These are phyloP conservation scores for Serranus cabrilla DNA, from an alignment of 2,797 vertebrate species.

Conservation along the genomic window DNA sequence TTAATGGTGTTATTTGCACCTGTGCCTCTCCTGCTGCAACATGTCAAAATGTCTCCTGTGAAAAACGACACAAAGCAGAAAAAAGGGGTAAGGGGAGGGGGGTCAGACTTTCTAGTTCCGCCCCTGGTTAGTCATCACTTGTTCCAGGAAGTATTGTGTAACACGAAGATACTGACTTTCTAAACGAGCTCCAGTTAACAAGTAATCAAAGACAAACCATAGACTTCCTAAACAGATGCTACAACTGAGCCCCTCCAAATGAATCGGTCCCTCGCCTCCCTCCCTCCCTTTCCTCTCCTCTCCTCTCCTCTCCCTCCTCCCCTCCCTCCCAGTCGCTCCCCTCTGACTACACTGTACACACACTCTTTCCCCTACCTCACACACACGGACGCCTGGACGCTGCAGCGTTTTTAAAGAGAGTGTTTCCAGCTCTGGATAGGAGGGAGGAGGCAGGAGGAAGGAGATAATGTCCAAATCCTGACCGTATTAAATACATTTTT, in stretches of 20 bases:
- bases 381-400: constrained; percentile 85
- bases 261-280: constrained; percentile 45
- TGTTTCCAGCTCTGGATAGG: constrained; percentile 77
- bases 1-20: background rate
- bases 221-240: constrained; percentile 64
- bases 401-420: constrained; percentile 84
- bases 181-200: constrained; percentile 16
- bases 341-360: constrained; percentile 72
- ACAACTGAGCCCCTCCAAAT: constrained; percentile 64
- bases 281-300: background rate
- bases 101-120: constrained; percentile 15
- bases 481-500: constrained; percentile 43
- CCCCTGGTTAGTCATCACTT: constrained; percentile 26
- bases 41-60: constrained; percentile 1
- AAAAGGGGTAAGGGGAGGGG: background rate
- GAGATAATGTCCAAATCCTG: constrained; percentile 83
- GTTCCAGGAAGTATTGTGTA: constrained; percentile 37
- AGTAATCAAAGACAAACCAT: constrained; percentile 59
- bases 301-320: constrained; percentile 27
- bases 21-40: background rate
- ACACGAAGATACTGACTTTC: constrained; percentile 25
- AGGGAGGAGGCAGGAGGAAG: constrained; percentile 72
- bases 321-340: constrained; percentile 60
- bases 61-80: background rate
- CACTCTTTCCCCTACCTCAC: constrained; percentile 77